Evolutionary conservation across 2,888 invertebrate species (phyloP), one percentile per base, ranked within the genome.

Genomic region (Erebia aethiops): DNA sequence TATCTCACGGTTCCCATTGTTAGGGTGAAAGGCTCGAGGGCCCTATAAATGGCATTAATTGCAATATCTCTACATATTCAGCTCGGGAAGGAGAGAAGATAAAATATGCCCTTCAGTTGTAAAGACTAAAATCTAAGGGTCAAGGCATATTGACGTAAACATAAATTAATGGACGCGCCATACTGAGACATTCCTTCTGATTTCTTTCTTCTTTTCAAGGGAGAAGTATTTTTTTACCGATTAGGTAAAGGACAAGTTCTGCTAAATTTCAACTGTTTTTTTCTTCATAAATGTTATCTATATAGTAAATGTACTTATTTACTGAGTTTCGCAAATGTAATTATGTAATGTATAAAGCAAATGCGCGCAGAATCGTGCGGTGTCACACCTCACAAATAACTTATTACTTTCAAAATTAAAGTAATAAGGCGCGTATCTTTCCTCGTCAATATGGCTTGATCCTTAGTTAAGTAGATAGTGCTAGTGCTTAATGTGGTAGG

Each of bases 1-100:
- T 71, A 71, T 71, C 71, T 67, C 71, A 71, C 71, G 71, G 67
- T 67, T 46, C n/a, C 67, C 63, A 67, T 71, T 67, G 67, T 71
- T 61, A 67, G 10, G 67, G 67, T 57, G 63, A 67, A 67, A 71
- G 71, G 62, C 62, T 62, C 61, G 54, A 43, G 43, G 65, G 21
- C 46, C 18, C 57, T 16, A 18, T 60, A 67, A 49, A 67, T 58
- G 58, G 65, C 49, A n/a, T 26, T 67, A 46, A 66, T 56, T 56
- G 41, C n/a, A 21, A 51, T 51, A 43, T 56, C 56, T 56, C 43
- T 49, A 58, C 58, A 67, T 58, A 66, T 43, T 65, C 11, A 46
- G 43, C 18, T 16, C 1, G 49, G 49, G 49, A 58, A 49, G 49
- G 58, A 66, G 26, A 66, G 18, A 46, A 66, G 64, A 64, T 64